Evolutionary conservation across 2,797 vertebrate genomes (phyloP).

Genomic region (Lutjanus campechanus): DNA sequence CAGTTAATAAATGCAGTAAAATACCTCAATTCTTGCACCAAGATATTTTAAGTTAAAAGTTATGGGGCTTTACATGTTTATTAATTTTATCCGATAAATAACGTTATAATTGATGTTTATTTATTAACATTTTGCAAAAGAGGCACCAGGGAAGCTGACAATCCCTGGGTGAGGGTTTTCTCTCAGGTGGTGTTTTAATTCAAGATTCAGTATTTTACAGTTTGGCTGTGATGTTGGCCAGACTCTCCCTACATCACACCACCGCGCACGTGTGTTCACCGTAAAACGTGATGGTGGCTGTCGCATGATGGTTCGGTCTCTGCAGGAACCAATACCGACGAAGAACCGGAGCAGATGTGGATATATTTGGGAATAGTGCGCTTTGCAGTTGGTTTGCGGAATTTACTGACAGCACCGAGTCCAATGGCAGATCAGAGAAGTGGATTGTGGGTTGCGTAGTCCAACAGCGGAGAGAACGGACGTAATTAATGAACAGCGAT

Average conservation of each 20-base stretch:
- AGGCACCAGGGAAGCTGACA: no score
- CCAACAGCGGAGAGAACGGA: rapidly evolving
- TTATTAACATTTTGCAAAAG: no score
- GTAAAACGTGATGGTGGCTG: conserved; percentile 52
- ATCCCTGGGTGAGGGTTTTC: no score
- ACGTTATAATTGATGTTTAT: no score
- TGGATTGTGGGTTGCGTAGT: conserved; percentile 67
- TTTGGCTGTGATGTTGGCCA: neutral
- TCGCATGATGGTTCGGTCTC: conserved; percentile 63
- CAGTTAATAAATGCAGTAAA: no score
- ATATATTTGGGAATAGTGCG: conserved; percentile 26
- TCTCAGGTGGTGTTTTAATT: no score
- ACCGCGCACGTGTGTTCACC: conserved; percentile 56
- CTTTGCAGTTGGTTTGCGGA: conserved; percentile 50
- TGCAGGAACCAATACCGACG: conserved; percentile 59
- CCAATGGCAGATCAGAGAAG: conserved; percentile 36
- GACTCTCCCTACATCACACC: conserved; percentile 51
- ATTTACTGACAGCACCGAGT: conserved; percentile 53
- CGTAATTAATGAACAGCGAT: rapidly evolving
- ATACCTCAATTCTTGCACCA: no score
- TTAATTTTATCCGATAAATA: no score
- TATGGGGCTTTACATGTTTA: no score
- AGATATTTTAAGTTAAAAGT: no score
- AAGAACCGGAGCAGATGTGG: conserved; percentile 2
- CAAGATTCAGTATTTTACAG: neutral